Conservation (phyloP, 2,797 vertebrate genomes). For the Holocentrus rufus region DNA sequence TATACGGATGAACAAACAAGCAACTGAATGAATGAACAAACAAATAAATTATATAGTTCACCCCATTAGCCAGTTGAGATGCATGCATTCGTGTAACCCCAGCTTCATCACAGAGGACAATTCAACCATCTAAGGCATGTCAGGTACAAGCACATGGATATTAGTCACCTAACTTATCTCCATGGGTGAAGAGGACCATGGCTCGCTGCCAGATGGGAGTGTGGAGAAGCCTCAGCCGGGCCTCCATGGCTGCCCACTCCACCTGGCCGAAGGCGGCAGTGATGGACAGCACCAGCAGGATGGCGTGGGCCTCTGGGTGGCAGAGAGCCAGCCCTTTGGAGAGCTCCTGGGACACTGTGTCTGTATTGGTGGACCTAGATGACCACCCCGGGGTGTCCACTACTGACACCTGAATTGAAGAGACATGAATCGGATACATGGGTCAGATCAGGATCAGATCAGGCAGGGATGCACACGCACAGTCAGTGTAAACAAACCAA, state of each 20-base stretch:
- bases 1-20: no score
- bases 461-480: no score
- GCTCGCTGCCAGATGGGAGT: conserved; percentile 50
- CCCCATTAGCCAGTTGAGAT: no score
- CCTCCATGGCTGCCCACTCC: conserved; percentile 49
- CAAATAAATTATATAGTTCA: no score
- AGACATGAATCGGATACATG: no score
- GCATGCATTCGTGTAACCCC: no score
- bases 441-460: no score
- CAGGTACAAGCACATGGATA: neutral
- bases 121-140: neutral
- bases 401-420: conserved; percentile 60
- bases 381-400: conserved; percentile 68
- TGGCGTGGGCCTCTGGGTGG: conserved; percentile 29
- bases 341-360: conserved; percentile 46
- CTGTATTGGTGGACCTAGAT: conserved; percentile 1
- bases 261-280: conserved; percentile 24
- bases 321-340: conserved; percentile 46
- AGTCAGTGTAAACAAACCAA: no score
- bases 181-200: conserved; percentile 62
- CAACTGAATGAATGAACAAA: no score
- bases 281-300: conserved; percentile 57
- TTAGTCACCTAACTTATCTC: conserved; percentile 42
- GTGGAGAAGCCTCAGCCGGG: conserved; percentile 40
- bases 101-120: neutral